These are phyloP conservation scores for Eledone cirrhosa DNA, from an alignment of 2,888 invertebrate species.

Conservation along the genomic window DNA sequence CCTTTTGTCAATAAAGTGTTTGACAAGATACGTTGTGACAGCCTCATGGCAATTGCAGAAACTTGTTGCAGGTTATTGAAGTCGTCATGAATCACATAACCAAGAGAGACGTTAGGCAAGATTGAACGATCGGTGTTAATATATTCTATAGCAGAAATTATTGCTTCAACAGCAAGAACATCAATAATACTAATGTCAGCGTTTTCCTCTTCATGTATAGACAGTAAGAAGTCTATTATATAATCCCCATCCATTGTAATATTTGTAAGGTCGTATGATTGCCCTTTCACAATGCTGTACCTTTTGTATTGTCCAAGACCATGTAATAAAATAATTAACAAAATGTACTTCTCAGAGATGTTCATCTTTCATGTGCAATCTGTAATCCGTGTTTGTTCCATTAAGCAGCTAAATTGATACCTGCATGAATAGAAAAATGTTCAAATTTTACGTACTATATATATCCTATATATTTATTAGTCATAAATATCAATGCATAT, in stretches of 20 bases:
- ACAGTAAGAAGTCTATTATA: constrained; percentile 11
- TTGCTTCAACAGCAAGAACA: constrained; percentile 7
- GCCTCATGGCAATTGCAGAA: background rate
- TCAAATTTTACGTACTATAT: too few species aligned
- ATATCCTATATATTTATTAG: too few species aligned
- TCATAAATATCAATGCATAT: too few species aligned
- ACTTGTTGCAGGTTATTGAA: background rate
- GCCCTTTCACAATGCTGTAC: too few species aligned
- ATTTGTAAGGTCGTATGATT: too few species aligned
- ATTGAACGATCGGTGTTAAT: background rate
- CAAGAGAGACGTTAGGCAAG: background rate
- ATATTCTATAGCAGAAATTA: background rate
- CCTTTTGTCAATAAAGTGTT: background rate
- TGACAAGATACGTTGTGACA: background rate
- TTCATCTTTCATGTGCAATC: too few species aligned
- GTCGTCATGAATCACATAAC: constrained; percentile 16
- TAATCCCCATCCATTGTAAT: constrained; percentile 8
- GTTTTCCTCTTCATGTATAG: background rate
- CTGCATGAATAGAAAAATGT: too few species aligned
- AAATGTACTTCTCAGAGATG: too few species aligned
- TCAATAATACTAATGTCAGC: background rate
- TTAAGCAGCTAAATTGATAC: too few species aligned
- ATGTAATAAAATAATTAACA: too few species aligned
- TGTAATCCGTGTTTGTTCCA: too few species aligned
- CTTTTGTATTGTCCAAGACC: too few species aligned